Conservation (phyloP, 2,113 vertebrate species). For the Electrona antarctica region DNA sequence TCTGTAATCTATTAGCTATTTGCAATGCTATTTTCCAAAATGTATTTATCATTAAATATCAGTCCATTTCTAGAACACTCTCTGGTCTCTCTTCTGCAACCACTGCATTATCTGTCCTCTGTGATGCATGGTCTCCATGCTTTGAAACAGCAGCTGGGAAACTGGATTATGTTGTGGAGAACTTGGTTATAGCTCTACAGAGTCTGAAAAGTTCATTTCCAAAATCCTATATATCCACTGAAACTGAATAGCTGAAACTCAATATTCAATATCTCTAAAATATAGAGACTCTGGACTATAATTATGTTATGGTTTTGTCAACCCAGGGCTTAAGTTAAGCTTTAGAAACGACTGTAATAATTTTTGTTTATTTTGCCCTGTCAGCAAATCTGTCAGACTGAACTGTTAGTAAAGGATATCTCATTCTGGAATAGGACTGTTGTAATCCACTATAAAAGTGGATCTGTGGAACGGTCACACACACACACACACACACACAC, state of each 20-base stretch:
- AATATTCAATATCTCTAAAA: no score
- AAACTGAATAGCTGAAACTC: no score
- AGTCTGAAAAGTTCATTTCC: neutral
- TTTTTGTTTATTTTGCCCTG: no score
- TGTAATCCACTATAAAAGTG: no score
- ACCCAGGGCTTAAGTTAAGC: no score
- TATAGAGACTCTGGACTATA: no score
- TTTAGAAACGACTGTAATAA: no score
- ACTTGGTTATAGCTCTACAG: constrained; percentile 34
- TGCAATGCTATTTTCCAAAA: constrained; percentile 60
- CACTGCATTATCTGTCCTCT: constrained; percentile 47
- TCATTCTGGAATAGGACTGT: neutral
- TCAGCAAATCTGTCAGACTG: constrained; percentile 8
- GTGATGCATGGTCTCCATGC: constrained; percentile 42
- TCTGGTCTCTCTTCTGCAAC: constrained; percentile 61
- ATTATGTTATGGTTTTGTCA: no score
- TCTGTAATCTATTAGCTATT: constrained; percentile 52
- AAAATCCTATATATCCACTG: no score
- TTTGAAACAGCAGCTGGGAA: constrained; percentile 55
- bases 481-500: neutral
- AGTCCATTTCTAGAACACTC: constrained; percentile 55
- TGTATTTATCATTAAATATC: constrained; percentile 58
- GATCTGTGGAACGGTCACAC: no score
- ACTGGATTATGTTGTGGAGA: constrained; percentile 11
- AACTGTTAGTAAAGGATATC: constrained; percentile 20